phyloP scores from a whole-genome alignment of 2,888 invertebrate species.

The Calephelis perditalis region DNA sequence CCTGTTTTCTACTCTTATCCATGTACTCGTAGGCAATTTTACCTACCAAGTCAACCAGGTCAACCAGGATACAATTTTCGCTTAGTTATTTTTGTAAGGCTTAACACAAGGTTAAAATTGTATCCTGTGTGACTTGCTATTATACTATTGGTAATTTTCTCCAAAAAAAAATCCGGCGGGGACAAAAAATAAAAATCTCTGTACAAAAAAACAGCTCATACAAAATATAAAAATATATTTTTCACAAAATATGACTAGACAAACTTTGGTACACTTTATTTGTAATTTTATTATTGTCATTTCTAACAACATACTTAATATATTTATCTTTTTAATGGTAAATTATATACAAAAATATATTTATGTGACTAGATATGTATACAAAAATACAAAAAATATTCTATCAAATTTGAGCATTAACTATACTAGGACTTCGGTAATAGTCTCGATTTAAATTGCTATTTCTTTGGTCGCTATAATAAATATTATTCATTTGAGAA shows the following conservation, averaged over 20 bases:
- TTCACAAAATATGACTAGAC: conserved; percentile 53
- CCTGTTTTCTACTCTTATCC: too few species aligned
- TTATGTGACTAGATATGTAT: conserved; percentile 39
- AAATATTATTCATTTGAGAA: conserved; percentile 47
- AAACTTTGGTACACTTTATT: conserved; percentile 43
- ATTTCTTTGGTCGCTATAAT: conserved; percentile 61
- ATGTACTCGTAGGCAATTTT: too few species aligned
- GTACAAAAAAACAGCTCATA: conserved; percentile 23
- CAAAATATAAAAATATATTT: conserved; percentile 40
- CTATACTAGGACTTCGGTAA: conserved; percentile 55
- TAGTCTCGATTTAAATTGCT: conserved; percentile 55
- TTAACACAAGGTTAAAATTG: too few species aligned
- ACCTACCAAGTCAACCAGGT: too few species aligned
- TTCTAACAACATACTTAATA: conserved; percentile 27
- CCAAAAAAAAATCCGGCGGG: too few species aligned
- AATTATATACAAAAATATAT: conserved; percentile 28
- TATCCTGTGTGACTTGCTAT: too few species aligned
- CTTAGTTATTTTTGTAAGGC: too few species aligned
- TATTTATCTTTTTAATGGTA: conserved; percentile 16
- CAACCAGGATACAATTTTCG: too few species aligned
- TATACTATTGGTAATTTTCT: too few species aligned
- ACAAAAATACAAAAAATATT: conserved; percentile 25
- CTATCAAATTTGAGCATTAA: conserved; percentile 62
- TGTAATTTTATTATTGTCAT: conserved; percentile 46
- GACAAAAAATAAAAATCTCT: too few species aligned